Evolutionary conservation across 2,797 vertebrate species (phyloP).

Genomic region (Thripadectes ignobilis): DNA sequence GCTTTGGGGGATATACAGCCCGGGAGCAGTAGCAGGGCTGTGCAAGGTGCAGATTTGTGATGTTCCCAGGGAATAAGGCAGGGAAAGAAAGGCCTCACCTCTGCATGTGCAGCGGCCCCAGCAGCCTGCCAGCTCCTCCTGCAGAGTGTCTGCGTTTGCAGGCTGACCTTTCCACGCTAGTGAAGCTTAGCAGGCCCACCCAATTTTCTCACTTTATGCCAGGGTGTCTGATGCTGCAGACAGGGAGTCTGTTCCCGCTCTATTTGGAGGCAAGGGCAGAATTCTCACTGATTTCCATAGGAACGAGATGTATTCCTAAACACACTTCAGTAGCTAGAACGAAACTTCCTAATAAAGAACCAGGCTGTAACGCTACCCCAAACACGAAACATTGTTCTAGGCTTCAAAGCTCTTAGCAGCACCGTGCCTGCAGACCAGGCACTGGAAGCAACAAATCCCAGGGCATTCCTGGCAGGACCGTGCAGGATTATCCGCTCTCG

Average conservation of each 20-base stretch:
- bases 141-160: not conserved
- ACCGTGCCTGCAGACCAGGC: not conserved
- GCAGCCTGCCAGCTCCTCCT: not conserved
- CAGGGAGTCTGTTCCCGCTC: slow-evolving; percentile 16
- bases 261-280: slow-evolving; percentile 15
- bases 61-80: not conserved
- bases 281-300: slow-evolving; percentile 48
- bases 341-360: slow-evolving; percentile 58
- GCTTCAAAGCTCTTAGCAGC: not conserved
- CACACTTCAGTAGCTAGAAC: slow-evolving; percentile 42
- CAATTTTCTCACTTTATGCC: slow-evolving; percentile 6
- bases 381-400: not conserved
- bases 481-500: not conserved
- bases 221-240: not conserved
- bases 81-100: not conserved
- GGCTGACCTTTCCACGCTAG: not conserved
- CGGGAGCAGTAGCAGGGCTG: not conserved
- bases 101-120: not conserved
- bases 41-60: not conserved
- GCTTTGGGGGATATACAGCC: fast-evolving
- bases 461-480: not conserved
- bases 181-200: slow-evolving; percentile 22
- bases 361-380: not conserved
- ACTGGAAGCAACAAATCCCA: not conserved
- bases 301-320: slow-evolving; percentile 61